These are phyloP conservation scores for Rhyacophila brunnea DNA, from an alignment of 1,140 invertebrate genomes.

Conservation along the genomic window DNA sequence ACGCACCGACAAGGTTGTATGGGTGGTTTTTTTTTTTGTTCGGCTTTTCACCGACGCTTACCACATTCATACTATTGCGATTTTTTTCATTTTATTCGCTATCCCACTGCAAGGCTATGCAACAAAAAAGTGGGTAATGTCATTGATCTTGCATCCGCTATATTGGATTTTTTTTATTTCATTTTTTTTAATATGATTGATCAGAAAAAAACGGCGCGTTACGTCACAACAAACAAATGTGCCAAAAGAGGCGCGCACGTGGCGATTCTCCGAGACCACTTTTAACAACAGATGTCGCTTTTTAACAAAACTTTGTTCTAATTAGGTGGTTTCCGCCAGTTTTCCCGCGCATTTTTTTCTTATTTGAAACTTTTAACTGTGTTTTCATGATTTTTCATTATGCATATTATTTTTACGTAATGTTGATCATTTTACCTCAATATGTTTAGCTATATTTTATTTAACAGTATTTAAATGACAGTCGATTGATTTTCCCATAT, in stretches of 20 bases:
- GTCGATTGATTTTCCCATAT: too few relatives aligned
- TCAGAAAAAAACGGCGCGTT: constrained; percentile 20
- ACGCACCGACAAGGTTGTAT: neutral
- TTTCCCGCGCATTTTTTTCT: too few relatives aligned
- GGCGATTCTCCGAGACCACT: neutral
- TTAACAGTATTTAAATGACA: too few relatives aligned
- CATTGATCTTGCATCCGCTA: constrained; percentile 34
- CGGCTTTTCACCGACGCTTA: neutral
- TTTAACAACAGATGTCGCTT: neutral
- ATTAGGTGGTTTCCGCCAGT: too few relatives aligned
- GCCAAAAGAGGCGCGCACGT: neutral
- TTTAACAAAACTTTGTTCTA: neutral
- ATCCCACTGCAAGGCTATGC: constrained; percentile 31
- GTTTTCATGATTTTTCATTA: too few relatives aligned
- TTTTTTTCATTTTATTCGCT: constrained; percentile 5
- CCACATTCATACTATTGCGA: constrained; percentile 5
- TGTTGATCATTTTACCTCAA: too few relatives aligned
- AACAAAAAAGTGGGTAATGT: constrained; percentile 36
- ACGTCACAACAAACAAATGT: constrained; percentile 23
- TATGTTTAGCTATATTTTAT: too few relatives aligned
- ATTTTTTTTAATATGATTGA: constrained; percentile 29
- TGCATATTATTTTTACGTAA: too few relatives aligned
- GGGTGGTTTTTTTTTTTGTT: constrained; percentile 4
- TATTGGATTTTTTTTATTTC: constrained; percentile 15
- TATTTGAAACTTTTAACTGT: too few relatives aligned